Percentiles rank a stretch among this genome's conserved stretches.
Conservation (phyloP, 2,113 vertebrate genomes). For the Protobothrops mucrosquamatus region DNA sequence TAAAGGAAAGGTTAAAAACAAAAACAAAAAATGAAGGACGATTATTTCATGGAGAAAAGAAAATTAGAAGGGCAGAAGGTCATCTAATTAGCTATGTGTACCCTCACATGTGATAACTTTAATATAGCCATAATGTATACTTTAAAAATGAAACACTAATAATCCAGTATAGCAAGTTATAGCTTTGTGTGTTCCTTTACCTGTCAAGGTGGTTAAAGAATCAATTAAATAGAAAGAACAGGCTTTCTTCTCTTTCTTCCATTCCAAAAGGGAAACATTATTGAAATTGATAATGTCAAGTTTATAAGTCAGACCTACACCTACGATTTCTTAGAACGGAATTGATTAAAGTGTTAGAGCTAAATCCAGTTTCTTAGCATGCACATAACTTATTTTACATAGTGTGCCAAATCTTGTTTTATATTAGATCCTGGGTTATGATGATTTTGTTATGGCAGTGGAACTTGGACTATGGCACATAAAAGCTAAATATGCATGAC, state of each 20-base stretch:
- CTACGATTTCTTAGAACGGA: not conserved
- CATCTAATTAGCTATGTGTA: not conserved
- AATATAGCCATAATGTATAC: not conserved
- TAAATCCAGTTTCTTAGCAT: not conserved
- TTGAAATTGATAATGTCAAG: not conserved
- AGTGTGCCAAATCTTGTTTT: not conserved
- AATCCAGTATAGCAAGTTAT: not conserved
- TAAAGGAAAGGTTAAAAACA: not conserved
- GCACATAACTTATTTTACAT: not conserved
- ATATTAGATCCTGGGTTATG: not conserved
- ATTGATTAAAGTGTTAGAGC: not conserved
- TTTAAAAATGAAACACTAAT: not conserved
- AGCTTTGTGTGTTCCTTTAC: not conserved
- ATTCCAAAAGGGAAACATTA: not conserved
- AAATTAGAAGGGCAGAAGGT: not conserved
- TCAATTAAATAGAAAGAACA: not conserved
- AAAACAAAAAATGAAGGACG: not conserved
- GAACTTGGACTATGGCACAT: not conserved
- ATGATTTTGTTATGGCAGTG: not conserved
- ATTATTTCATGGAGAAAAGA: not conserved
- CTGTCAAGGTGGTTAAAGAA: not conserved
- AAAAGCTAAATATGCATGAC: not conserved
- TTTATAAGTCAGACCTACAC: too few species aligned
- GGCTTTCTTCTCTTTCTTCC: not conserved
- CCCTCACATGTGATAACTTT: not conserved